These are phyloP conservation scores for Sphaerophoria taeniata DNA, from an alignment of 2,888 invertebrate genomes.

Conservation along the genomic window DNA sequence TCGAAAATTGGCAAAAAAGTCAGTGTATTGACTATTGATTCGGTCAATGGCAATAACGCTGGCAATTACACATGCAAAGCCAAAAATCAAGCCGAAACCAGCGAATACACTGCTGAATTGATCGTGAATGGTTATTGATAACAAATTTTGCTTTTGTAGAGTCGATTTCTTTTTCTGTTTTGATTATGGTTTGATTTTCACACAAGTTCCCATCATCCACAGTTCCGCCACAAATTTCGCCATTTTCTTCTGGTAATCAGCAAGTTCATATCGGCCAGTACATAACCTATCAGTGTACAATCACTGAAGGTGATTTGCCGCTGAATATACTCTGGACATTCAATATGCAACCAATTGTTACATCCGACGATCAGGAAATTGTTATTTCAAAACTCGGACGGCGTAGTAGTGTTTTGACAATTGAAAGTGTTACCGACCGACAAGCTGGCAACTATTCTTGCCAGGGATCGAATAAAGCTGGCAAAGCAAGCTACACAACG, in stretches of 20 bases:
- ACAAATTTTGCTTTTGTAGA: background rate
- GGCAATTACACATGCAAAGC: conserved; percentile 85
- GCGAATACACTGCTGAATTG: conserved; percentile 84
- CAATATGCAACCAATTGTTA: conserved; percentile 82
- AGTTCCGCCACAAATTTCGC: conserved; percentile 83
- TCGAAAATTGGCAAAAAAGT: conserved; percentile 84
- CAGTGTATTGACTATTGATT: conserved; percentile 85
- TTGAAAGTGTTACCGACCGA: conserved; percentile 87
- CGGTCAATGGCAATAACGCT: conserved; percentile 84
- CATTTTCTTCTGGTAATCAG: conserved; percentile 85
- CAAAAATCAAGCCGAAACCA: conserved; percentile 84
- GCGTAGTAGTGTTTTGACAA: conserved; percentile 88
- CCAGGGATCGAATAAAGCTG: conserved; percentile 89
- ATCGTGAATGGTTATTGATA: conserved; percentile 84
- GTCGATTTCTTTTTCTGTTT: conserved; percentile 3
- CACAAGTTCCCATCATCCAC: conserved; percentile 52
- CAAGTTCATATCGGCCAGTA: conserved; percentile 86
- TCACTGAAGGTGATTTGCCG: conserved; percentile 87
- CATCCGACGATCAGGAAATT: conserved; percentile 82
- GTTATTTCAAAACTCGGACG: conserved; percentile 85
- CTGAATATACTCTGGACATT: conserved; percentile 86
- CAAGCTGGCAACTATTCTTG: conserved; percentile 91
- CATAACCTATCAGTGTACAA: conserved; percentile 85
- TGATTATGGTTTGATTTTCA: conserved; percentile 32
- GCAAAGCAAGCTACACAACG: conserved; percentile 87